Evolutionary conservation across 2,888 invertebrate species (phyloP), one percentile per base, ranked within the genome.

Genomic region (Willowsia nigromaculata): DNA sequence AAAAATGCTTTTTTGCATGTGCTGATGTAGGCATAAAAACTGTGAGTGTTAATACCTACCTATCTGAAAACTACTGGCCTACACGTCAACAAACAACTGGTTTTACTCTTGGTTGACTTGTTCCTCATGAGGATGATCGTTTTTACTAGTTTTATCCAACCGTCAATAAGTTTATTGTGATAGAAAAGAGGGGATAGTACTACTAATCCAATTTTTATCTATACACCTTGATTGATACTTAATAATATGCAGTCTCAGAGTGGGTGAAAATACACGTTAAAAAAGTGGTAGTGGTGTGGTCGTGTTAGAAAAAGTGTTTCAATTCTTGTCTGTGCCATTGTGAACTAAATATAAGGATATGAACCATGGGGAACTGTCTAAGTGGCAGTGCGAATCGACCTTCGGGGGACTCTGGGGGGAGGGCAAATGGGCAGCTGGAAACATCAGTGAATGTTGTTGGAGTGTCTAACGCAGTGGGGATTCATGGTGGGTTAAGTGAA

Each of bases 291-390:
- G 40, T 74, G 40, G 25, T 37, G 33, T 37, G 68, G 13, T 27
- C 59, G 1, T 68, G 5, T 33, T 68, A 1, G 6, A 37, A 37
- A 68, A 3, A 0, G 22, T 18, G 40, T 43, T 4, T 40, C 9
- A 43, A 71, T 5, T 40, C 40, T n/a, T 1, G 18, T 59, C 22
- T 27, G 27, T 62, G 53, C 62, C 18, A 30, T 62, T 62, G 62
- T 27, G 30, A 59, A 1, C 18, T 11, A 6, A 5, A 37, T 25
- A 25, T 40, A 62, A 84, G 33, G 80, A 68, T 89, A 85, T 89
- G 90, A 85, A 90, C 25, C 22, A 92, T 92, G 92, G 92, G 92
- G 37, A 92, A 92, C 62, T 92, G 92, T 84, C 68, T 92, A 43
- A 92, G 91, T 88, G 90, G 91, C 50, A 90, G 83, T 85, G 81